These are phyloP conservation scores for Orthosia gothica DNA, from an alignment of 2,888 invertebrate genomes.

Conservation along the genomic window DNA sequence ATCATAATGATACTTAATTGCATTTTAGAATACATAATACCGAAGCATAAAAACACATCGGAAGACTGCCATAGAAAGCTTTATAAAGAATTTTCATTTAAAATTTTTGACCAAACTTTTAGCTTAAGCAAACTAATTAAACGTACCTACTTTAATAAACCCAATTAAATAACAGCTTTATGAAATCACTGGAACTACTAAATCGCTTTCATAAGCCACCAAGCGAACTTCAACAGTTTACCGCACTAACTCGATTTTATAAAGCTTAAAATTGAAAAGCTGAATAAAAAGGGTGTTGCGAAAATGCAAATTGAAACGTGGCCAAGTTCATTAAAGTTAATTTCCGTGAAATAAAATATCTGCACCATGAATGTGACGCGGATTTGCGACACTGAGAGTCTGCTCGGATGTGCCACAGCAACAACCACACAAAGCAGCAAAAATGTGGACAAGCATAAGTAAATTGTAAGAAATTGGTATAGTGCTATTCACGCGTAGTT, in stretches of 20 bases:
- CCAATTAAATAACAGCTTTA: slow-evolving; percentile 32
- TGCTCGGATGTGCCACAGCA: not conserved
- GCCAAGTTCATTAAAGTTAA: slow-evolving; percentile 69
- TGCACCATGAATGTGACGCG: slow-evolving; percentile 56
- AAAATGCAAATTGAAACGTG: slow-evolving; percentile 66
- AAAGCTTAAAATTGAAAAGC: slow-evolving; percentile 59
- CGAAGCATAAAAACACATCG: not conserved
- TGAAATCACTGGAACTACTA: slow-evolving; percentile 35
- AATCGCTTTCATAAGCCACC: slow-evolving; percentile 36
- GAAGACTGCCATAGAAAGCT: not conserved
- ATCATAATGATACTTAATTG: not conserved
- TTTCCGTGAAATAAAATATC: slow-evolving; percentile 65
- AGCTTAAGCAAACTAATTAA: not conserved
- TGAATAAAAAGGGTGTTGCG: slow-evolving; percentile 49
- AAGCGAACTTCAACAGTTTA: slow-evolving; percentile 30
- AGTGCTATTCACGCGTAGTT: too few relatives aligned
- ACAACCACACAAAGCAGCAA: not conserved
- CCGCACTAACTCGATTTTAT: slow-evolving; percentile 42
- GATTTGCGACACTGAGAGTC: slow-evolving; percentile 67
- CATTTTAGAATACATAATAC: not conserved
- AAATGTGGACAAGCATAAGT: not conserved
- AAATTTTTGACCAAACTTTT: slow-evolving; percentile 6
- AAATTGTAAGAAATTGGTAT: not conserved
- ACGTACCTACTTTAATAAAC: slow-evolving; percentile 8
- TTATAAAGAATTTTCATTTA: not conserved